Evolutionary conservation across 2,888 invertebrate species (phyloP).

Genomic region (Scaptomyza polygonia): DNA sequence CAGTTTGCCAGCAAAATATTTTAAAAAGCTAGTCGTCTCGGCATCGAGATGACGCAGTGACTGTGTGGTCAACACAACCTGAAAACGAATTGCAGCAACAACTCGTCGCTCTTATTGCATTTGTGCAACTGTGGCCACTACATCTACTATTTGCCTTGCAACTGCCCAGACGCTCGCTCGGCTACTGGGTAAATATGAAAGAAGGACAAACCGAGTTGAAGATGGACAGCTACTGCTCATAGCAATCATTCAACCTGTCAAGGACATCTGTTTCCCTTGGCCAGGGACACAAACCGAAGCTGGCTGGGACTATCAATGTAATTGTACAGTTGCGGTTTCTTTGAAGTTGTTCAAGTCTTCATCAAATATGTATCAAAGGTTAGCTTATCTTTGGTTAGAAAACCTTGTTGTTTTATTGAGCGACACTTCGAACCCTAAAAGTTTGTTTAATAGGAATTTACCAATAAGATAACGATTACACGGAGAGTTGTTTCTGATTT

Average conservation of each 20-base stretch:
- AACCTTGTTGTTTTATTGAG: slow-evolving; percentile 1
- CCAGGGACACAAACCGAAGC: neutral
- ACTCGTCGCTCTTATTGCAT: slow-evolving; percentile 21
- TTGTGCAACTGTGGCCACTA: slow-evolving; percentile 53
- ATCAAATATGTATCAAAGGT: slow-evolving; percentile 13
- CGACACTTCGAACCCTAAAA: slow-evolving; percentile 1
- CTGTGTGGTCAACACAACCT: slow-evolving; percentile 29
- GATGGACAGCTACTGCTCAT: slow-evolving; percentile 10
- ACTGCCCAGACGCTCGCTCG: slow-evolving; percentile 40
- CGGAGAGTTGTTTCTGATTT: too few species aligned
- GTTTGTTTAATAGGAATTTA: neutral
- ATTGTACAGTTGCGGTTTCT: slow-evolving; percentile 28
- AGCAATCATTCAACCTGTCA: slow-evolving; percentile 36
- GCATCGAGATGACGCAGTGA: slow-evolving; percentile 10
- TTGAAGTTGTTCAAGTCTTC: slow-evolving; percentile 25
- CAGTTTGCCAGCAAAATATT: slow-evolving; percentile 19
- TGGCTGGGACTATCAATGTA: slow-evolving; percentile 27
- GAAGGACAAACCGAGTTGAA: slow-evolving; percentile 23
- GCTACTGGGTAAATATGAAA: slow-evolving; percentile 59
- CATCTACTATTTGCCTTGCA: slow-evolving; percentile 57
- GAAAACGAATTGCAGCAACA: slow-evolving; percentile 11
- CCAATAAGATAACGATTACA: neutral
- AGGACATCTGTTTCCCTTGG: slow-evolving; percentile 19
- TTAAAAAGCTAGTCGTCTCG: slow-evolving; percentile 34
- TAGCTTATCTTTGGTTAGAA: slow-evolving; percentile 1